A percentile compares a stretch with the other conserved stretches of the same genome.
phyloP scores from a whole-genome alignment of 1,140 invertebrate genomes.

The Prorops nasuta region DNA sequence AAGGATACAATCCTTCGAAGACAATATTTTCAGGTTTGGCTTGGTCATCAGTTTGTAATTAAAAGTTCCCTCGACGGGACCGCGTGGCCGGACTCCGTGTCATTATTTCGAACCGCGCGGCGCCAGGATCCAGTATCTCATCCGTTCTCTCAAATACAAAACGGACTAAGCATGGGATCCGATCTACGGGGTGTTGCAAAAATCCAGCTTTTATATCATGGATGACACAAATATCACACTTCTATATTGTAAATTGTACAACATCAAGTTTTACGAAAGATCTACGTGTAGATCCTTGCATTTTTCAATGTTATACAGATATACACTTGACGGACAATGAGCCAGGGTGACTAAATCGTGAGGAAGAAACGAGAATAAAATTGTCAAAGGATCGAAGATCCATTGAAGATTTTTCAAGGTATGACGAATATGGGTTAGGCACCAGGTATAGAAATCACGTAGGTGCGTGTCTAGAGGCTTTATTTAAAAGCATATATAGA shows the following conservation, averaged over 20 bases:
- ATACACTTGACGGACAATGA: too few species aligned
- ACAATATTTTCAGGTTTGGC: conserved; percentile 54
- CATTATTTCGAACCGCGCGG: conserved; percentile 53
- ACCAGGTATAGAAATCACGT: conserved; percentile 45
- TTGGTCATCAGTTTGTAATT: conserved; percentile 56
- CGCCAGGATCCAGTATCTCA: conserved; percentile 52
- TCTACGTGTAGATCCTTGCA: too few species aligned
- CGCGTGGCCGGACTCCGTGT: conserved; percentile 37
- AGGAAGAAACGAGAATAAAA: too few species aligned
- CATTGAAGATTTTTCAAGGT: too few species aligned
- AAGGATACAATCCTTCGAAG: conserved; percentile 37
- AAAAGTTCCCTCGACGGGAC: conserved; percentile 50
- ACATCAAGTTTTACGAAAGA: too few species aligned
- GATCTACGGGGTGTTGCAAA: conserved; percentile 40
- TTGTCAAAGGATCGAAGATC: too few species aligned
- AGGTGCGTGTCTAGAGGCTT: conserved; percentile 50
- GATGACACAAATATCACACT: too few species aligned
- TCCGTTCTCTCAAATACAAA: conserved; percentile 42
- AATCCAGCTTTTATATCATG: too few species aligned
- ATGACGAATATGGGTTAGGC: conserved; percentile 10
- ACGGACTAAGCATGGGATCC: conserved; percentile 25
- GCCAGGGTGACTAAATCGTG: too few species aligned
- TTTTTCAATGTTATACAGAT: too few species aligned
- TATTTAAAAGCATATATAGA: conserved; percentile 39
- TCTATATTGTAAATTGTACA: too few species aligned